phyloP scores from a whole-genome alignment of 1,140 invertebrate species.

The Onthophagus taurus region DNA sequence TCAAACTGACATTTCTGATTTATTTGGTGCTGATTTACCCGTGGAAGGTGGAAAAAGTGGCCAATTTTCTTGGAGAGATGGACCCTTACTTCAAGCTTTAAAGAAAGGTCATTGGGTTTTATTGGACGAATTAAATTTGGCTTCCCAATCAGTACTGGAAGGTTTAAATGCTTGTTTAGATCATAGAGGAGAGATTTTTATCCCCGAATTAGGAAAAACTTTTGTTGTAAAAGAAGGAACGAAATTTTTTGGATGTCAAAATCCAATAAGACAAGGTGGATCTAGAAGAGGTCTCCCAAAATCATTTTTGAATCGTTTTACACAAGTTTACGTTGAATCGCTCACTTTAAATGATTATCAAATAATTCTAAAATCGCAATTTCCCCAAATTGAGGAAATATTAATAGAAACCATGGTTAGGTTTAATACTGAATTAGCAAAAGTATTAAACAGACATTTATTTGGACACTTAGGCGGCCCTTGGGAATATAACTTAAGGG shows the following conservation, averaged over 20 bases:
- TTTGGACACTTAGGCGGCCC: slow-evolving; percentile 75
- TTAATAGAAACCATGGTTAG: slow-evolving; percentile 64
- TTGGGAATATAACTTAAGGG: slow-evolving; percentile 96
- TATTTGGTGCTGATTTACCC: slow-evolving; percentile 97
- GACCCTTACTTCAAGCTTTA: slow-evolving; percentile 86
- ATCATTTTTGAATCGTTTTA: slow-evolving; percentile 97
- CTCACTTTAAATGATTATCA: slow-evolving; percentile 68
- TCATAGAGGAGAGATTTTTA: slow-evolving; percentile 91
- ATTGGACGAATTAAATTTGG: slow-evolving; percentile 97
- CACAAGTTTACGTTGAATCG: slow-evolving; percentile 85
- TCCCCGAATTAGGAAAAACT: slow-evolving; percentile 85
- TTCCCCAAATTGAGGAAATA: slow-evolving; percentile 42
- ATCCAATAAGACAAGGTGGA: slow-evolving; percentile 93
- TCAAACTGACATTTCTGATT: slow-evolving; percentile 95
- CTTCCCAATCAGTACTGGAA: slow-evolving; percentile 96
- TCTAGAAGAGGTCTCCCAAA: slow-evolving; percentile 89
- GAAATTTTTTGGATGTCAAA: slow-evolving; percentile 95
- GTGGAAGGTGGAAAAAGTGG: slow-evolving; percentile 77
- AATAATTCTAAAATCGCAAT: slow-evolving; percentile 49
- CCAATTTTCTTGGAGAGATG: slow-evolving; percentile 92
- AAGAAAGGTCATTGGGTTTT: slow-evolving; percentile 93
- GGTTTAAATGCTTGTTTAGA: slow-evolving; percentile 97
- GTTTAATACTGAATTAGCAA: slow-evolving; percentile 67
- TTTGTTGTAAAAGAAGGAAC: slow-evolving; percentile 71
- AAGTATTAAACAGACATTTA: slow-evolving; percentile 49